Evolutionary conservation across 1,140 invertebrate genomes (phyloP).

Genomic region (Physella acuta): DNA sequence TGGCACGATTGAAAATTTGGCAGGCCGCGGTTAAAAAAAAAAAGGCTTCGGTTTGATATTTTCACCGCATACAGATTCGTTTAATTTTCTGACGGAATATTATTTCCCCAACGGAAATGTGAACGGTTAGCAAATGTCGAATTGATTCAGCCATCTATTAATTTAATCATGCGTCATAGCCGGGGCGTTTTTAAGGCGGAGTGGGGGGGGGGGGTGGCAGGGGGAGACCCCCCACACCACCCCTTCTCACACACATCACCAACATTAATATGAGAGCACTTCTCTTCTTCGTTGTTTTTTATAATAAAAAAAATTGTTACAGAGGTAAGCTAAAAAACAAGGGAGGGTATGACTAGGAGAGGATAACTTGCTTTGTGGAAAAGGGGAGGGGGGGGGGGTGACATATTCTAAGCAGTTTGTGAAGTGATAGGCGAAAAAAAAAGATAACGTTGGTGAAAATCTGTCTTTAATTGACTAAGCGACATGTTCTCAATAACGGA

Average conservation of each 20-base stretch:
- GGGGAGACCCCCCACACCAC: background rate
- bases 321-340: no score
- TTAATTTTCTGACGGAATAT: conserved; percentile 24
- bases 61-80: conserved; percentile 21
- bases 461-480: no score
- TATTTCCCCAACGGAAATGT: conserved; percentile 23
- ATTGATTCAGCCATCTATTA: conserved; percentile 23
- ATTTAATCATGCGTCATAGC: conserved; percentile 22
- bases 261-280: no score
- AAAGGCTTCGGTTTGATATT: conserved; percentile 21
- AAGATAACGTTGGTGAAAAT: no score
- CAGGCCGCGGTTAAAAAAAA: conserved; percentile 2
- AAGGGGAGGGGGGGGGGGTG: no score
- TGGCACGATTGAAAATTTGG: conserved; percentile 23
- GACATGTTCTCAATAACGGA: no score
- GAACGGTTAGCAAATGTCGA: conserved; percentile 18
- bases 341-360: no score
- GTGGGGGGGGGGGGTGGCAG: background rate
- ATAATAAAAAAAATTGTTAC: no score
- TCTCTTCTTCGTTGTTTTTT: background rate
- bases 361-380: no score
- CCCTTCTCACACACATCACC: background rate
- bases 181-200: no score
- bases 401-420: no score
- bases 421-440: no score